phyloP scores from a whole-genome alignment of 2,797 vertebrate genomes.

The Acestrorhynchus altus region DNA sequence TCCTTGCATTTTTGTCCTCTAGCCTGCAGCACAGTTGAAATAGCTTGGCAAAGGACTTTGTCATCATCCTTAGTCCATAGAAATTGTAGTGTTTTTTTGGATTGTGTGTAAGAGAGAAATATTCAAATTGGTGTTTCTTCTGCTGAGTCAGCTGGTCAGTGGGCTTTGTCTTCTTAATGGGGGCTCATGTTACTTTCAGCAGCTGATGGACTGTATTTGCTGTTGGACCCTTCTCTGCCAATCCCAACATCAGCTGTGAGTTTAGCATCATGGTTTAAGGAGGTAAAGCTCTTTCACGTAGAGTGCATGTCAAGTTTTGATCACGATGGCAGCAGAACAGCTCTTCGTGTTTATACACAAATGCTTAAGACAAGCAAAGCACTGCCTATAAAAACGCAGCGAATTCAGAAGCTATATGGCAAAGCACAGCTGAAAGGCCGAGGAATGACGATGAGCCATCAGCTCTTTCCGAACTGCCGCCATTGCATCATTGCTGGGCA shows the following conservation, averaged over 20 bases:
- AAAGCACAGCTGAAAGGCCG: too few species aligned
- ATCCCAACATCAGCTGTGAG: not conserved
- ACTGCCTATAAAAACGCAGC: too few species aligned
- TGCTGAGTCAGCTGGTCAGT: not conserved
- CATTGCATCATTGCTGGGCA: too few species aligned
- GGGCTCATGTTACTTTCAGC: not conserved
- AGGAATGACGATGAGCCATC: too few species aligned
- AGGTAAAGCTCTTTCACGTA: too few species aligned
- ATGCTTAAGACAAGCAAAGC: too few species aligned
- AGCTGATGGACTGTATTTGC: not conserved
- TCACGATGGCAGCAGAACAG: too few species aligned
- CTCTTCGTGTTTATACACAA: too few species aligned
- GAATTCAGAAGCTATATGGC: too few species aligned
- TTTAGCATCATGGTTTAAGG: not conserved
- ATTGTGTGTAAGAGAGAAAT: not conserved
- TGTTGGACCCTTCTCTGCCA: not conserved
- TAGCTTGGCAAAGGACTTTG: constrained; percentile 11
- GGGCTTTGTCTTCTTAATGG: not conserved
- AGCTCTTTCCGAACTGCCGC: too few species aligned
- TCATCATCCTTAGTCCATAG: not conserved
- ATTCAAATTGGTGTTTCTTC: not conserved
- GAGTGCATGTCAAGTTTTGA: too few species aligned
- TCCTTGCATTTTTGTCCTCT: constrained; percentile 46
- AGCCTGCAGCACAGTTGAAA: not conserved
- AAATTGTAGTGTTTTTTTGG: constrained; percentile 3